Conservation (phyloP, 2,888 invertebrate genomes). For the Hemistola chrysoprasaria region DNA sequence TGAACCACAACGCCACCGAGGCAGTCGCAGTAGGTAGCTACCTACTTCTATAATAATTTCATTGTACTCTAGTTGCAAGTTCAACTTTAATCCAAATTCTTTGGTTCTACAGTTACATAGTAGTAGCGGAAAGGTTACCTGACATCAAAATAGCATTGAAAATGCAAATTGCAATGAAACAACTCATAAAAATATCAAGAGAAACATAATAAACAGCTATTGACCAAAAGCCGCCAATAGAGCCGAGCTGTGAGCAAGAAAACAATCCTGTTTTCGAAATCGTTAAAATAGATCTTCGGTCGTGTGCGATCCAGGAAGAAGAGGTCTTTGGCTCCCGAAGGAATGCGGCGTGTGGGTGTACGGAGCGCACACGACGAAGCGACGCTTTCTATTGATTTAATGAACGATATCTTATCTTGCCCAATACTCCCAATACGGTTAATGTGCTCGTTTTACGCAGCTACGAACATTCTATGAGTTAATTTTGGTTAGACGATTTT, state of each 20-base stretch:
- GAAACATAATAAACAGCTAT: constrained; percentile 20
- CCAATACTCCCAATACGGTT: constrained; percentile 68
- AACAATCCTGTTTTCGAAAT: constrained; percentile 37
- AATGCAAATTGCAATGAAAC: too few relatives aligned
- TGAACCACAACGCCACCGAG: too few relatives aligned
- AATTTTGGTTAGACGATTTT: constrained; percentile 14
- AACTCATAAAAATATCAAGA: too few relatives aligned
- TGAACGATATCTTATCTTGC: constrained; percentile 75
- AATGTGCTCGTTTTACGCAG: constrained; percentile 50
- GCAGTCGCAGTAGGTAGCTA: too few relatives aligned
- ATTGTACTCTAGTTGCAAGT: too few relatives aligned
- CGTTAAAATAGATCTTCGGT: constrained; percentile 44
- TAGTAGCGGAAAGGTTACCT: too few relatives aligned
- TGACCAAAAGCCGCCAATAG: constrained; percentile 3
- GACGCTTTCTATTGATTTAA: constrained; percentile 79
- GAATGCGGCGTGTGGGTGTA: constrained; percentile 71
- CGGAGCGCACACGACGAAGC: constrained; percentile 51
- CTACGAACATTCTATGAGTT: constrained; percentile 19
- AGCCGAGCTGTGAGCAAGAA: constrained; percentile 32
- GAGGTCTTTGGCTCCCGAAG: constrained; percentile 77
- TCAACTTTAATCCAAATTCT: too few relatives aligned
- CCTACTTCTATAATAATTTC: too few relatives aligned
- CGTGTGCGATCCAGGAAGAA: constrained; percentile 71
- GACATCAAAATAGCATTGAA: too few relatives aligned
- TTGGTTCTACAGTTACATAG: too few relatives aligned